Conservation (phyloP, 1,140 invertebrate species). For the Plodia interpunctella region DNA sequence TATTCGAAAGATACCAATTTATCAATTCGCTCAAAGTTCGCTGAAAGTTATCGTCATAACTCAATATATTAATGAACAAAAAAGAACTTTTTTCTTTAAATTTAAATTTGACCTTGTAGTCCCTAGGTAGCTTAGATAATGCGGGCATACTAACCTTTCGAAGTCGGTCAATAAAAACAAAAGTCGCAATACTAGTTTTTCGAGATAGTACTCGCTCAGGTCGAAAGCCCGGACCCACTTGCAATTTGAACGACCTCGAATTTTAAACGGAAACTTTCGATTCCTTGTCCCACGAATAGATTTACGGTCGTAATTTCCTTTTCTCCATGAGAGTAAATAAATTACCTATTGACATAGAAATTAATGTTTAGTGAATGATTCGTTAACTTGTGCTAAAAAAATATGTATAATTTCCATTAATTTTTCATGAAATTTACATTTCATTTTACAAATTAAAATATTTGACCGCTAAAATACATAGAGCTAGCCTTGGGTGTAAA, state of each 20-base stretch:
- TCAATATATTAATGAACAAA: too few species aligned
- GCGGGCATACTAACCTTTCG: conserved; percentile 22
- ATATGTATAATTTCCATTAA: too few species aligned
- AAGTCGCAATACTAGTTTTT: conserved; percentile 65
- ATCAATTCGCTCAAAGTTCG: too few species aligned
- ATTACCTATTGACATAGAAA: not conserved
- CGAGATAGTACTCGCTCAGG: conserved; percentile 43
- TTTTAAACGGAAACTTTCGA: conserved; percentile 36
- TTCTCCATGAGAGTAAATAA: not conserved
- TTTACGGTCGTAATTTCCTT: not conserved
- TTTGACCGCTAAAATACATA: too few species aligned
- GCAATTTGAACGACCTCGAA: conserved; percentile 42
- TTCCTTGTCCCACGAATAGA: conserved; percentile 18
- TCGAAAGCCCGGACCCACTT: conserved; percentile 40
- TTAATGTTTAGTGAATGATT: too few species aligned
- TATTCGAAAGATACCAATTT: too few species aligned
- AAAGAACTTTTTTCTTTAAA: too few species aligned
- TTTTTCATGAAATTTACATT: too few species aligned
- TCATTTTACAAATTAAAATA: too few species aligned
- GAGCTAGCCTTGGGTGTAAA: too few species aligned
- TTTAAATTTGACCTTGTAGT: not conserved
- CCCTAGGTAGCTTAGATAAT: not conserved
- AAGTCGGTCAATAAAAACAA: conserved; percentile 61
- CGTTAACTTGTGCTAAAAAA: too few species aligned
- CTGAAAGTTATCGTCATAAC: too few species aligned